Evolutionary conservation across 2,888 invertebrate genomes (phyloP), one percentile per base, ranked within the genome.

Genomic region (Apodemia zela): DNA sequence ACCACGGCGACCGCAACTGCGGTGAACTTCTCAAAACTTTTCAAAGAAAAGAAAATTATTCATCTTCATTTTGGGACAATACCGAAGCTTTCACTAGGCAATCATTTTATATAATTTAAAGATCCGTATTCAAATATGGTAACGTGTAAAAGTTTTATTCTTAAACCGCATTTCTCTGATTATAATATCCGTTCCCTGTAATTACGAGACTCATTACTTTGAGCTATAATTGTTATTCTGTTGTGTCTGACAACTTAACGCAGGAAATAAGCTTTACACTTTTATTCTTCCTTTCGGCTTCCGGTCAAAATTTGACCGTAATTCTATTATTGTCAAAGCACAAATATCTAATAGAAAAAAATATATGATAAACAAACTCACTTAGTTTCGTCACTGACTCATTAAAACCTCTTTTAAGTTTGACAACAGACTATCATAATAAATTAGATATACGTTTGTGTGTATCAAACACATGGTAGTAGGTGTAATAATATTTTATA

Each of bases 21-120:
- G 73, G 73, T 73, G 71, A 73, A 67, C 72, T 73, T 76, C 72
- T 78, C 77, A 75, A 80, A 65, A 79, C 78, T 79, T 80, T 76
- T 74, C 75, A 75, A 73, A 75, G 79, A 79, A 80, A 79, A 82
- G 63, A 63, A 63, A 63, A 63, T 63, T 59, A 63, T 59, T 18
- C 42, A 42, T 47, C 45, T 80, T 82, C 77, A 78, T 73, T 76
- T 80, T 74, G 74, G 75, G 79, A 82, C 77, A 77, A 72, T 78
- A 76, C 79, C 78, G 75, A 76, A 73, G 85, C 87, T 88, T 89
- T 88, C 88, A 84, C 87, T 84, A 77, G 75, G 77, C 73, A 71
- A 76, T 74, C 72, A 75, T 73, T 75, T 73, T 80, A 80, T 77
- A 63, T 79, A 82, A 81, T 80, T 81, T 77, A 29, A 17, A 45